Percentiles rank a stretch among this genome's conserved stretches.
Evolutionary conservation across 2,888 invertebrate genomes (phyloP).

Genomic region (Andrena praecox): DNA sequence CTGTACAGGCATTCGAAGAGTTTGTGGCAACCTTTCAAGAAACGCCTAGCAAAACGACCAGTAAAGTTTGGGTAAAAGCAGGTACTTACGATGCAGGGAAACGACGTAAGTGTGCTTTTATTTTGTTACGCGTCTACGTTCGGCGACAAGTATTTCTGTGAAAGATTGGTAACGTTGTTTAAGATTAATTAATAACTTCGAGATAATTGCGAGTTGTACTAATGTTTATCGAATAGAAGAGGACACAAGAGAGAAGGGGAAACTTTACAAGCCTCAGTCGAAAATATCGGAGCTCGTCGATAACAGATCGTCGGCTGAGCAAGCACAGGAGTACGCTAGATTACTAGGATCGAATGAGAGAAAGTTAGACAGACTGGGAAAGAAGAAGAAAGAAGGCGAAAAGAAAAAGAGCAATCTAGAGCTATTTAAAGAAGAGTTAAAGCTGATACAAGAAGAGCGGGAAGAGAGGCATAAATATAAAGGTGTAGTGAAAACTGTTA

Average conservation of each 20-base stretch:
- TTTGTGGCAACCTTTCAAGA: constrained; percentile 99
- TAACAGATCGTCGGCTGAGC: constrained; percentile 87
- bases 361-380: constrained; percentile 88
- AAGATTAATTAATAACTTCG: neutral
- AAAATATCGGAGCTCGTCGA: constrained; percentile 88
- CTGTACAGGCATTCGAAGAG: constrained; percentile 94
- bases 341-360: constrained; percentile 87
- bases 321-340: constrained; percentile 90
- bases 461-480: constrained; percentile 98
- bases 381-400: constrained; percentile 90
- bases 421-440: constrained; percentile 98
- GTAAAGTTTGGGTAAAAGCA: constrained; percentile 98
- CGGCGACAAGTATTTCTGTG: neutral
- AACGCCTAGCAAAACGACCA: constrained; percentile 90
- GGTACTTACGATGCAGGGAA: constrained; percentile 98
- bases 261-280: constrained; percentile 96
- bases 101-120: constrained; percentile 88
- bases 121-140: neutral
- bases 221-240: constrained; percentile 88
- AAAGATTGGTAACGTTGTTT: neutral
- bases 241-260: constrained; percentile 95
- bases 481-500: constrained; percentile 87
- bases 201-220: neutral
- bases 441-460: constrained; percentile 99
- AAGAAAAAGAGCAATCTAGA: constrained; percentile 99